Percentiles rank a stretch among this genome's conserved stretches.
These are phyloP conservation scores for Neocrepidodera transversa DNA, from an alignment of 2,888 invertebrate genomes.

Conservation along the genomic window DNA sequence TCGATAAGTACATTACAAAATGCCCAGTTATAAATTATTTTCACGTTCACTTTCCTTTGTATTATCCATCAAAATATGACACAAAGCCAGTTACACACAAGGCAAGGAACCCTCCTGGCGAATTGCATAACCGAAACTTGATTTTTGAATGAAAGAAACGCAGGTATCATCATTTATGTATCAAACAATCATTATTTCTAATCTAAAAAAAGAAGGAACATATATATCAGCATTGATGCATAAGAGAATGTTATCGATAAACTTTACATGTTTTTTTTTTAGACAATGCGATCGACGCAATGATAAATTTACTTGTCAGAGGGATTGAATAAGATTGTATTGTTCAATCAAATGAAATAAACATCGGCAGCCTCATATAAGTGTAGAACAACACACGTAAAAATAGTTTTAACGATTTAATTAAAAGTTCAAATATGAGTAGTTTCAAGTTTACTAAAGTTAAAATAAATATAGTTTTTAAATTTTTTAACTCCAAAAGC, in stretches of 20 bases:
- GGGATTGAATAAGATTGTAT: not conserved
- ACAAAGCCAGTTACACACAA: slow-evolving; percentile 5
- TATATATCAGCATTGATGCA: not conserved
- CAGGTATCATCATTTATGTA: slow-evolving; percentile 17
- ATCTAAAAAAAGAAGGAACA: not conserved
- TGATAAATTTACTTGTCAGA: not conserved
- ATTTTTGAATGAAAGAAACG: slow-evolving; percentile 3
- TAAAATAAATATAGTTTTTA: no score
- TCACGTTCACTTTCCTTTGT: slow-evolving; percentile 17
- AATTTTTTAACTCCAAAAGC: no score
- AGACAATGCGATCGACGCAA: not conserved
- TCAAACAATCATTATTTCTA: slow-evolving; percentile 9
- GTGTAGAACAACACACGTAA: not conserved
- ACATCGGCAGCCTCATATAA: not conserved
- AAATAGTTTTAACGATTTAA: no score
- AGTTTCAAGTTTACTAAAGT: no score
- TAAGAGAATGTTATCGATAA: slow-evolving; percentile 2
- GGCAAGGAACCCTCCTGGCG: slow-evolving; percentile 9
- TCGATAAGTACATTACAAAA: slow-evolving; percentile 13
- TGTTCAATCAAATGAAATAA: not conserved
- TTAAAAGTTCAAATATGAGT: no score
- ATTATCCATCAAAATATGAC: slow-evolving; percentile 8
- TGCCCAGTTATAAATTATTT: slow-evolving; percentile 13
- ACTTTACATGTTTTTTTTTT: not conserved
- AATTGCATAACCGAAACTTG: slow-evolving; percentile 10